These are phyloP conservation scores for Cheilosia vulpina DNA, from an alignment of 2,888 invertebrate genomes.

Conservation along the genomic window DNA sequence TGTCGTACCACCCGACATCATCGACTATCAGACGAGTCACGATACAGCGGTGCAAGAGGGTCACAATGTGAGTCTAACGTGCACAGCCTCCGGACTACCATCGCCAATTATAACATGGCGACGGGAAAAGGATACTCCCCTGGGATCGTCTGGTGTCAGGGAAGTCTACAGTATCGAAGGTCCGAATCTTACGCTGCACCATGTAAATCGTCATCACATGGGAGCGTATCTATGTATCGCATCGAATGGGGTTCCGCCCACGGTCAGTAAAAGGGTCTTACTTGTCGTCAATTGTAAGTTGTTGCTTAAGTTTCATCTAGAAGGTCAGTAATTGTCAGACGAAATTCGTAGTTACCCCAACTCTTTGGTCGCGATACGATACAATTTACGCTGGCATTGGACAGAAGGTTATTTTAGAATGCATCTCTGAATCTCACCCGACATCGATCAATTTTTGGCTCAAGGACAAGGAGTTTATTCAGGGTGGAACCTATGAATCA, in stretches of 20 bases:
- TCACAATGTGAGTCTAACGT: constrained; percentile 92
- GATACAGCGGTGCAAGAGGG: constrained; percentile 94
- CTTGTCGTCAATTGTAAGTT: constrained; percentile 82
- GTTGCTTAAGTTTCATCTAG: background rate
- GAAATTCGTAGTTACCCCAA: constrained; percentile 81
- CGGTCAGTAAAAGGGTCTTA: constrained; percentile 82
- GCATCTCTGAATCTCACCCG: constrained; percentile 82
- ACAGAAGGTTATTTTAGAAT: constrained; percentile 82
- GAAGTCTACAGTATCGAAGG: constrained; percentile 81
- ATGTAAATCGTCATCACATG: constrained; percentile 80
- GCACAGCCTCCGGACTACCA: constrained; percentile 94
- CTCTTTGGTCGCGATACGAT: constrained; percentile 81
- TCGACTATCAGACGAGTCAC: constrained; percentile 93
- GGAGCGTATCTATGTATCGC: constrained; percentile 83
- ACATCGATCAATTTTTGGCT: constrained; percentile 83
- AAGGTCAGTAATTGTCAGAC: background rate
- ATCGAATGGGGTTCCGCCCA: constrained; percentile 83
- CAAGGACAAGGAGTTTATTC: constrained; percentile 81
- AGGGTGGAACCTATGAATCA: constrained; percentile 82
- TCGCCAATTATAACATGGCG: constrained; percentile 94
- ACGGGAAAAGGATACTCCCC: constrained; percentile 89
- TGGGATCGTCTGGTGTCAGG: constrained; percentile 79
- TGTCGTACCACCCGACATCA: constrained; percentile 94
- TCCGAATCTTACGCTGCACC: constrained; percentile 80
- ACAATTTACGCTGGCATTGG: constrained; percentile 81